A percentile compares a stretch with the other conserved stretches of the same genome.
Conservation (phyloP, 92 coral and sea anemone species). For the Porites divaricata region DNA sequence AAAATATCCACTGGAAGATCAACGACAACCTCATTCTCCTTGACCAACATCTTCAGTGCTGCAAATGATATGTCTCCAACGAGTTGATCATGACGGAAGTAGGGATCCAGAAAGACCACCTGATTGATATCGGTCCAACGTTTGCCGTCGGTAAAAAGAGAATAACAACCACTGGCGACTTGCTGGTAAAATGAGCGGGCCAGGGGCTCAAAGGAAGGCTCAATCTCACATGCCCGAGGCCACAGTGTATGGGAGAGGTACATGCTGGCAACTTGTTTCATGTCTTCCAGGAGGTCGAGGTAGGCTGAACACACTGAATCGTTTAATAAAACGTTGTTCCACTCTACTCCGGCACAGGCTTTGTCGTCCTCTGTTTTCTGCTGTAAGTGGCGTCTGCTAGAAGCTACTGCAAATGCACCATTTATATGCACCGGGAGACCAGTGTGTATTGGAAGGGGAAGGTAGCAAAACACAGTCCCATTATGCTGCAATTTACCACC, state of each 20-base stretch:
- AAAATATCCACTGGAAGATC: slow-evolving; percentile 65
- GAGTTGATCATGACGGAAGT: slow-evolving; percentile 41
- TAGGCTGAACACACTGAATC: slow-evolving; percentile 70
- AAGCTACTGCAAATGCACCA: slow-evolving; percentile 77
- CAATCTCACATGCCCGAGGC: slow-evolving; percentile 34
- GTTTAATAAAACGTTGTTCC: slow-evolving; percentile 67
- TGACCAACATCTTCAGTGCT: slow-evolving; percentile 25
- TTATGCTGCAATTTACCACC: slow-evolving; percentile 32
- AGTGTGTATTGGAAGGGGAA: slow-evolving; percentile 85
- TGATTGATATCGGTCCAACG: slow-evolving; percentile 54
- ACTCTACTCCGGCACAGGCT: slow-evolving; percentile 45
- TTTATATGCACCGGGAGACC: slow-evolving; percentile 86
- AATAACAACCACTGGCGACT: not conserved
- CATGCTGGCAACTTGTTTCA: slow-evolving; percentile 15
- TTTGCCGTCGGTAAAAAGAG: slow-evolving; percentile 56
- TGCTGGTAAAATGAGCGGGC: slow-evolving; percentile 47
- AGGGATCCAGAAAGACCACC: slow-evolving; percentile 64
- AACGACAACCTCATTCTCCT: slow-evolving; percentile 29
- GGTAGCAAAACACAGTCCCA: slow-evolving; percentile 85
- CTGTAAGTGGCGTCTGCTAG: slow-evolving; percentile 75
- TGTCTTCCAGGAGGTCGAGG: slow-evolving; percentile 61
- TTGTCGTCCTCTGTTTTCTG: slow-evolving; percentile 76
- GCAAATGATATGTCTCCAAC: slow-evolving; percentile 55
- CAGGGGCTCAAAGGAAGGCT: slow-evolving; percentile 35
- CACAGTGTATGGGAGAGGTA: slow-evolving; percentile 55